These are phyloP conservation scores for Pica pica DNA, from an alignment of 2,113 vertebrate genomes.

Conservation along the genomic window DNA sequence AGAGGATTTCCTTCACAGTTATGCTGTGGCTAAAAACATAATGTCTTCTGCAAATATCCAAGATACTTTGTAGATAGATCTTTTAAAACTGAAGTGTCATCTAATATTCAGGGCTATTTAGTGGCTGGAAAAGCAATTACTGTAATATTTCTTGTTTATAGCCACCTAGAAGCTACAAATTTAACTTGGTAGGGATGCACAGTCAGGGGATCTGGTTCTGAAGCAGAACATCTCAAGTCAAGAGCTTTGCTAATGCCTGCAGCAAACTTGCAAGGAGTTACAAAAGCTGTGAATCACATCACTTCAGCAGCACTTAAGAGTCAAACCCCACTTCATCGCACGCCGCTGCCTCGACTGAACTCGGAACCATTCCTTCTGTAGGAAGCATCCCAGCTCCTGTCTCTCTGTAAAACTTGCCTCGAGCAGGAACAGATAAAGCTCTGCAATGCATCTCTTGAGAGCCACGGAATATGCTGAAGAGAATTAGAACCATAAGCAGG, in stretches of 20 bases:
- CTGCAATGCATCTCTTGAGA: background rate
- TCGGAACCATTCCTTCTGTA: background rate
- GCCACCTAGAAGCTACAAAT: background rate
- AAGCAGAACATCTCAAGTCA: slow-evolving; percentile 5
- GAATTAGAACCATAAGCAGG: slow-evolving; percentile 12
- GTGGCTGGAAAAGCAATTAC: background rate
- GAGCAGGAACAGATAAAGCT: background rate
- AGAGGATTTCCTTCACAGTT: background rate
- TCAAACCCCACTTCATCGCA: background rate
- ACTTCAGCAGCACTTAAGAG: background rate
- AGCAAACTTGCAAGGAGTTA: slow-evolving; percentile 2
- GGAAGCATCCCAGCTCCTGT: background rate
- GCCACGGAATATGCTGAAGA: background rate
- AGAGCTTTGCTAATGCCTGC: slow-evolving; percentile 34
- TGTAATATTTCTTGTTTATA: slow-evolving; percentile 15
- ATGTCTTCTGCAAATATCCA: background rate
- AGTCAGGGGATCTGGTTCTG: background rate
- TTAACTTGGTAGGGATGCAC: background rate
- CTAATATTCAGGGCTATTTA: slow-evolving; percentile 23
- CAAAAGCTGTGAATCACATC: slow-evolving; percentile 29
- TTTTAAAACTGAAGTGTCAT: slow-evolving; percentile 29
- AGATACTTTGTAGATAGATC: background rate
- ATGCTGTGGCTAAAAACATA: background rate
- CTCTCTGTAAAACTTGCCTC: background rate
- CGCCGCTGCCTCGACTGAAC: background rate